phyloP scores from a whole-genome alignment of 2,113 vertebrate species.

The Megatriorchis doriae region DNA sequence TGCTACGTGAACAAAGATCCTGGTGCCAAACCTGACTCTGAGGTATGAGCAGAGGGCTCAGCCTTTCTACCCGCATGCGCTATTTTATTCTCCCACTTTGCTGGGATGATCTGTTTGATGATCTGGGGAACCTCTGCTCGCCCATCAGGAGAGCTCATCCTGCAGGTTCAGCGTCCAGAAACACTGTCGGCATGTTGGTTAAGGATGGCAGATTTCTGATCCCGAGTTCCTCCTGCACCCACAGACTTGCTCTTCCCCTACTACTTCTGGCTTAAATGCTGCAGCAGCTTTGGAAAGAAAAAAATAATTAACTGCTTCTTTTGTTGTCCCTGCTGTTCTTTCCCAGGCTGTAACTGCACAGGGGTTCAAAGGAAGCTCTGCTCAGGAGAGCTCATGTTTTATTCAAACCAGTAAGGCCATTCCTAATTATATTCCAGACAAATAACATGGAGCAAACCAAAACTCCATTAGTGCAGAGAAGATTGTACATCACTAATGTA shows the following conservation, averaged over 20 bases:
- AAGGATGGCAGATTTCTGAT: background rate
- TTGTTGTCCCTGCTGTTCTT: background rate
- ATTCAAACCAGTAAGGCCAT: background rate
- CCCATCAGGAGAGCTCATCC: background rate
- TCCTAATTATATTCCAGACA: conserved; percentile 6
- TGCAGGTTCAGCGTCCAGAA: rapidly evolving
- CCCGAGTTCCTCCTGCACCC: background rate
- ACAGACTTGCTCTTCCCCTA: background rate
- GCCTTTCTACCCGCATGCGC: background rate
- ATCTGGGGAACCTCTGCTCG: background rate
- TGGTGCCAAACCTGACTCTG: background rate
- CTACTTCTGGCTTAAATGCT: background rate
- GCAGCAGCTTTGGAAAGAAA: background rate
- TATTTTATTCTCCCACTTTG: background rate
- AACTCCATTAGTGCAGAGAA: background rate
- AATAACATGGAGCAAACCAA: background rate
- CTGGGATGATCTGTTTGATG: background rate
- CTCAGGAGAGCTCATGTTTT: conserved; percentile 30
- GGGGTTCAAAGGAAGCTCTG: background rate
- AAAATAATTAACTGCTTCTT: background rate
- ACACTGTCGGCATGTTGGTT: rapidly evolving
- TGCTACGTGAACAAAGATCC: background rate
- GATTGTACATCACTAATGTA: background rate
- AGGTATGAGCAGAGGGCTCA: background rate
- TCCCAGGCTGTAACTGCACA: background rate